phyloP scores from a whole-genome alignment of 2,113 vertebrate genomes.

The Spilogale gracilis region DNA sequence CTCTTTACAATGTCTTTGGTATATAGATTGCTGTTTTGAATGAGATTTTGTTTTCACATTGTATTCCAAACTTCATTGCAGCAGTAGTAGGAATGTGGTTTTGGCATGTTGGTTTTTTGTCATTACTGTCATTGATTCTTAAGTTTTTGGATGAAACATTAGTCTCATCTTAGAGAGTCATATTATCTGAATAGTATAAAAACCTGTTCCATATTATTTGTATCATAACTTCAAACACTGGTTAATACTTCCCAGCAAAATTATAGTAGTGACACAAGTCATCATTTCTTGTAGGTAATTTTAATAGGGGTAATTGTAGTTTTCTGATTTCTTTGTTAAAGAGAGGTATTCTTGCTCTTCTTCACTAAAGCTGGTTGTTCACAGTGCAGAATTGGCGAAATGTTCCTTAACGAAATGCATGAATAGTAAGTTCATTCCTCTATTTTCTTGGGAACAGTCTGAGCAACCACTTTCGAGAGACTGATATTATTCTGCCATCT shows the following conservation, averaged over 20 bases:
- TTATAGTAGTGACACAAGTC: not conserved
- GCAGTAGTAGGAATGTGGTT: not conserved
- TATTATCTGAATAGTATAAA: conserved; percentile 15
- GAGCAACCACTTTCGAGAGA: not conserved
- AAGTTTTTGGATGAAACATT: not conserved
- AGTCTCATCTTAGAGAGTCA: not conserved
- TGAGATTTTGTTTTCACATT: not conserved
- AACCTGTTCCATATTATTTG: not conserved
- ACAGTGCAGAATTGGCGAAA: not conserved
- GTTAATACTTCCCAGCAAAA: conserved; percentile 2
- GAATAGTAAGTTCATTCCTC: not conserved
- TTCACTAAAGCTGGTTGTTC: conserved; percentile 1
- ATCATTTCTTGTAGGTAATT: not conserved
- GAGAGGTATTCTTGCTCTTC: not conserved
- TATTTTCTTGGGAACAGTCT: not conserved
- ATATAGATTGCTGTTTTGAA: conserved; percentile 8
- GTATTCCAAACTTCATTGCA: not conserved
- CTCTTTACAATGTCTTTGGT: not conserved
- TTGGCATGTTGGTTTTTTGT: conserved; percentile 12
- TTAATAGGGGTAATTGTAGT: not conserved
- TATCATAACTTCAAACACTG: not conserved
- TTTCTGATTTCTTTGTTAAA: conserved; percentile 36
- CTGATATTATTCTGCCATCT: conserved; percentile 30
- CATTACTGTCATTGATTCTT: not conserved
- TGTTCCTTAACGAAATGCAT: not conserved